These are phyloP conservation scores for Gymnoscelis rufifasciata DNA, from an alignment of 2,888 invertebrate species.

Conservation along the genomic window DNA sequence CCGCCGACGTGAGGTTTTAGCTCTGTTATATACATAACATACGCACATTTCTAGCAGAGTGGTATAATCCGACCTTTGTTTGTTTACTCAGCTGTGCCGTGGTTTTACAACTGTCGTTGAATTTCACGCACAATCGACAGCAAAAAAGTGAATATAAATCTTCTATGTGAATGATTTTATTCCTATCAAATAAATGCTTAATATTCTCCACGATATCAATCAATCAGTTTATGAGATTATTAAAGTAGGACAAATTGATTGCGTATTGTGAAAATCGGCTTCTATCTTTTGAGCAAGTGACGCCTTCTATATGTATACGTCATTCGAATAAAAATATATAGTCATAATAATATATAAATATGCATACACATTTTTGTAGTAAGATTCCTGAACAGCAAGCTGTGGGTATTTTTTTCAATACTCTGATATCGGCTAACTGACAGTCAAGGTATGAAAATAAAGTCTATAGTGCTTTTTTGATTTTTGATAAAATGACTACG, in stretches of 20 bases:
- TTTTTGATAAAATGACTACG: no score
- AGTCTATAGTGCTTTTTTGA: no score
- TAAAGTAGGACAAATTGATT: slow-evolving; percentile 15
- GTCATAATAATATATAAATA: no score
- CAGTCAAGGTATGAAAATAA: no score
- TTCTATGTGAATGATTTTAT: no score
- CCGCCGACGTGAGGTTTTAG: slow-evolving; percentile 19
- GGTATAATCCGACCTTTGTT: slow-evolving; percentile 22
- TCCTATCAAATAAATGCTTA: no score
- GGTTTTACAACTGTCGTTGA: slow-evolving; percentile 21
- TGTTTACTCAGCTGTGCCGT: slow-evolving; percentile 24
- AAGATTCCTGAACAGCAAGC: no score
- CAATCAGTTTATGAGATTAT: slow-evolving; percentile 7
- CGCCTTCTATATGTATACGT: slow-evolving; percentile 1
- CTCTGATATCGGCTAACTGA: no score
- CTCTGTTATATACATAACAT: background rate
- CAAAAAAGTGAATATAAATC: no score
- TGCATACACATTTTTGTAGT: no score
- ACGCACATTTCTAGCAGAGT: slow-evolving; percentile 15
- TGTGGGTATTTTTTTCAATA: no score
- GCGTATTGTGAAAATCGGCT: slow-evolving; percentile 5
- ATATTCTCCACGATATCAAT: background rate
- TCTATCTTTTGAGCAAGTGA: slow-evolving; percentile 3
- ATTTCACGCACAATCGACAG: slow-evolving; percentile 9
- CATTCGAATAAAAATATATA: no score